phyloP scores from a whole-genome alignment of 2,888 invertebrate species.

The Cheilosia scutellata region DNA sequence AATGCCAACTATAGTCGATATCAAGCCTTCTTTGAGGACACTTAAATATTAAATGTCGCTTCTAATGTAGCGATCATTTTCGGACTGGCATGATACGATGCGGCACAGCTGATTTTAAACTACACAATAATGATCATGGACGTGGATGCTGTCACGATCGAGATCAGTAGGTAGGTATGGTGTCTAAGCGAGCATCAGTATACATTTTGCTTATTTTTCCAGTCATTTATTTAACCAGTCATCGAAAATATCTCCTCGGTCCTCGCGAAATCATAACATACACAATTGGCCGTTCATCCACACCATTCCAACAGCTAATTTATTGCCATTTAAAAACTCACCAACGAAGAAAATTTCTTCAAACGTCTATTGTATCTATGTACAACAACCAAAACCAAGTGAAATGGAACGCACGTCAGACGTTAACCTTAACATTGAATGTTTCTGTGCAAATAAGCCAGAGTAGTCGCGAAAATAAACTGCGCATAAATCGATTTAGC shows the following conservation, averaged over 20 bases:
- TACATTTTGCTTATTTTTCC: too few species aligned
- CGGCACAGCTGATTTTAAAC: too few species aligned
- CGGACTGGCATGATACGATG: too few species aligned
- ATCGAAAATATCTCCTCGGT: not conserved
- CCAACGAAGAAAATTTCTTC: conserved; percentile 32
- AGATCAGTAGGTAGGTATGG: too few species aligned
- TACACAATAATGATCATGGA: too few species aligned
- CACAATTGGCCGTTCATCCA: not conserved
- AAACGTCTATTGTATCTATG: not conserved
- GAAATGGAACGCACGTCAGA: conserved; percentile 72
- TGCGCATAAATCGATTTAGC: conserved; percentile 53
- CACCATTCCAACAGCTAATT: conserved; percentile 25
- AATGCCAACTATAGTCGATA: too few species aligned
- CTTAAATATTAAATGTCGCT: too few species aligned
- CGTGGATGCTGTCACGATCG: too few species aligned
- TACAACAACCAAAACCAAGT: conserved; percentile 32
- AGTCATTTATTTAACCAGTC: not conserved
- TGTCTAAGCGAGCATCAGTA: too few species aligned
- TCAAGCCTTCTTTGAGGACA: too few species aligned
- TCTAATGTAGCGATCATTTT: too few species aligned
- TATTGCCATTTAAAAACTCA: conserved; percentile 30
- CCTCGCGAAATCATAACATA: not conserved
- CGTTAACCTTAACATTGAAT: conserved; percentile 74
- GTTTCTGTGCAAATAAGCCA: conserved; percentile 28
- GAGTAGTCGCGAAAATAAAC: conserved; percentile 17